phyloP scores from a whole-genome alignment of 2,113 vertebrate species.

The Cyphomyrus plagiostoma region DNA sequence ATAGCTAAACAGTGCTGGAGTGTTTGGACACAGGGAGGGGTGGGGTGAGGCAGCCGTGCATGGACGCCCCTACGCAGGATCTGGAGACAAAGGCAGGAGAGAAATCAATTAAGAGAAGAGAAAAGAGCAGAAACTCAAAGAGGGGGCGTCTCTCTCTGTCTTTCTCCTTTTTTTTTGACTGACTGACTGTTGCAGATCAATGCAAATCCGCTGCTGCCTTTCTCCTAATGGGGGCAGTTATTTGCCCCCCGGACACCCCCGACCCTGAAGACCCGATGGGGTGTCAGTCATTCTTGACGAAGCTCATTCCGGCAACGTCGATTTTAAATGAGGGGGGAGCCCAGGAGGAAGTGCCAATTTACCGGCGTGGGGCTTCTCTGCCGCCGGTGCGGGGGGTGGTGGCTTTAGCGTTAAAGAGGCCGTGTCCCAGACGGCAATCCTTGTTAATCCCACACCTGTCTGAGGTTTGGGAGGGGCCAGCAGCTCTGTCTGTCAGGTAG shows the following conservation, averaged over 20 bases:
- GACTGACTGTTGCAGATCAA: not conserved
- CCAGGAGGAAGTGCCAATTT: not conserved
- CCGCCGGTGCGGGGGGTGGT: not conserved
- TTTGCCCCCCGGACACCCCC: not conserved
- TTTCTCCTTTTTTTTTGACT: not conserved
- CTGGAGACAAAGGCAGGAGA: conserved; percentile 13
- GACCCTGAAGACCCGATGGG: not conserved
- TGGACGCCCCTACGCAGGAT: not conserved
- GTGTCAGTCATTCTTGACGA: not conserved
- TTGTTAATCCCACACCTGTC: conserved; percentile 14
- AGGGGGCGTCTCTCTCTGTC: not conserved
- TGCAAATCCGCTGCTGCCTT: not conserved
- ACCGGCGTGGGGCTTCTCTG: not conserved
- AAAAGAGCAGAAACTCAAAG: not conserved
- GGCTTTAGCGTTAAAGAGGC: not conserved
- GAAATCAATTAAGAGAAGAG: conserved; percentile 22
- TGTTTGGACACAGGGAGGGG: conserved; percentile 55
- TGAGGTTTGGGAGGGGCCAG: not conserved
- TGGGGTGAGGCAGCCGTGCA: conserved; percentile 24
- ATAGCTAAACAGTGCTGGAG: conserved; percentile 63
- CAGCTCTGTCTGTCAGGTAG: not conserved
- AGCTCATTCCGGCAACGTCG: not conserved
- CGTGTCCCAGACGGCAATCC: not conserved
- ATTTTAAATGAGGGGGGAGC: not conserved
- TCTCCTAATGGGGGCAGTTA: not conserved